phyloP scores from a whole-genome alignment of 2,113 vertebrate genomes.

The Noctilio leporinus region DNA sequence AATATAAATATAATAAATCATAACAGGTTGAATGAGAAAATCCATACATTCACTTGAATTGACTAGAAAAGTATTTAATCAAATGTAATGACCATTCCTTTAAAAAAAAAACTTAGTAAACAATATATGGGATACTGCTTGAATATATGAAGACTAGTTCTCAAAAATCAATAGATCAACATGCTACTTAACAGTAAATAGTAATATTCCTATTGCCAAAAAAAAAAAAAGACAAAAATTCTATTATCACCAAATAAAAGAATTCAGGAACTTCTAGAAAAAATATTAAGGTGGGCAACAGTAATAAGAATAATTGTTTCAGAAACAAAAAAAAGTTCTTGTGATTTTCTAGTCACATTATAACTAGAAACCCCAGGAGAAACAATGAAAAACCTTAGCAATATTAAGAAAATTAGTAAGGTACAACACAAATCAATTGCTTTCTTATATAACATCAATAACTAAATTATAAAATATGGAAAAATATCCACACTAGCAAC shows the following conservation, averaged over 20 bases:
- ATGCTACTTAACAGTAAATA: neutral
- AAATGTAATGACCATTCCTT: neutral
- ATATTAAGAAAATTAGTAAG: neutral
- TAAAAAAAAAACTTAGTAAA: neutral
- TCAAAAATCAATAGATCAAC: neutral
- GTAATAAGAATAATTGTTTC: neutral
- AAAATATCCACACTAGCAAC: neutral
- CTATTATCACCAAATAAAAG: neutral
- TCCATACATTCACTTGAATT: neutral
- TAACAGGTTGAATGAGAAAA: constrained; percentile 2
- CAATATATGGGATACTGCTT: neutral
- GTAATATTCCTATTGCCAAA: neutral
- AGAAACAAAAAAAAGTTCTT: neutral
- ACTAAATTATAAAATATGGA: neutral
- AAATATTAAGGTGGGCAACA: neutral
- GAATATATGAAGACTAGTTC: neutral
- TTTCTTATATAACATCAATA: neutral
- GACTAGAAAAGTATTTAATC: neutral
- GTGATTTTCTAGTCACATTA: neutral
- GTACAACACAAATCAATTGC: neutral
- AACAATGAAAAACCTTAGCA: neutral
- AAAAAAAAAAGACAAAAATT: constrained; percentile 27
- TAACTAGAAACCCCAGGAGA: neutral
- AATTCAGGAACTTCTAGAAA: neutral
- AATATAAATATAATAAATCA: neutral